Conservation (phyloP, 2,797 vertebrate genomes). For the Lophius americanus region DNA sequence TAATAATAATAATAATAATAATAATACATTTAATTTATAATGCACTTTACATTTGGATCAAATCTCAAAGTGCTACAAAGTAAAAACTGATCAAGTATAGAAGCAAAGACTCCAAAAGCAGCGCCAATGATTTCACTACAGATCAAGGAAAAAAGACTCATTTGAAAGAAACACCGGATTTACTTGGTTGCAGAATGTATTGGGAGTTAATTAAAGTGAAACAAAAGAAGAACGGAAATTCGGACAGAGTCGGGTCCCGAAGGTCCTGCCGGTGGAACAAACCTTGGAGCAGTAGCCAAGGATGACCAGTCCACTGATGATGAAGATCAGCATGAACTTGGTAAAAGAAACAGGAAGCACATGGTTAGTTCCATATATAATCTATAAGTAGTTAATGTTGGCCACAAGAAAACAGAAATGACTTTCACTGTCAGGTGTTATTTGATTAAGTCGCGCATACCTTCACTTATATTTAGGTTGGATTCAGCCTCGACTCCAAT, state of each 20-base stretch:
- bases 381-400: not conserved
- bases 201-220: conserved; percentile 7
- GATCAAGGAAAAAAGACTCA: not conserved
- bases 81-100: too few relatives aligned
- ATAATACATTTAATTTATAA: too few relatives aligned
- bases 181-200: not conserved
- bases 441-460: too few relatives aligned
- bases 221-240: not conserved
- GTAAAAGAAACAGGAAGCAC: conserved; percentile 37
- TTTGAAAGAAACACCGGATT: not conserved
- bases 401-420: conserved; percentile 7
- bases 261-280: conserved; percentile 16
- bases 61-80: too few relatives aligned
- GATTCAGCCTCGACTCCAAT: not conserved
- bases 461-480: not conserved
- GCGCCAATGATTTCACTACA: not conserved
- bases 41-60: too few relatives aligned
- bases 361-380: conserved; percentile 5
- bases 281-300: conserved; percentile 94
- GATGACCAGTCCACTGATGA: conserved; percentile 94
- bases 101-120: too few relatives aligned
- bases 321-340: conserved; percentile 94
- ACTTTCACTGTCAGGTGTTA: conserved; percentile 4
- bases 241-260: not conserved
- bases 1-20: too few relatives aligned